Evolutionary conservation across 2,113 vertebrate species (phyloP).

Genomic region (Silurus asotus): DNA sequence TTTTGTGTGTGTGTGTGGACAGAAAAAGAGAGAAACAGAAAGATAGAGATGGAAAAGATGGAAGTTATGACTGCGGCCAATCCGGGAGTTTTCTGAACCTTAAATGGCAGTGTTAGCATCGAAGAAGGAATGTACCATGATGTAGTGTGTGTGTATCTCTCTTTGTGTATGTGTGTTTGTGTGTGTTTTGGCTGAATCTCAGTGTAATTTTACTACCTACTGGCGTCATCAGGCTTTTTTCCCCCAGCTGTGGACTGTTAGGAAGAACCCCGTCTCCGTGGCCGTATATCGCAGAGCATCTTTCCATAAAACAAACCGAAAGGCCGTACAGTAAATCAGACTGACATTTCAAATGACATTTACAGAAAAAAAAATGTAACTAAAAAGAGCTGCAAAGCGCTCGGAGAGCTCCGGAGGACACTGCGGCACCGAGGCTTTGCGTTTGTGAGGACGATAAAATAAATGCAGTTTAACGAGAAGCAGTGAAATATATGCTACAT

Average conservation of each 20-base stretch:
- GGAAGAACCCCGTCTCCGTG: constrained; percentile 22
- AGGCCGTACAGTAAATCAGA: neutral
- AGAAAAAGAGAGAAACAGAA: constrained; percentile 2
- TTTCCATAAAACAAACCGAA: neutral
- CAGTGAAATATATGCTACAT: neutral
- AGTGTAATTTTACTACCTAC: constrained; percentile 44
- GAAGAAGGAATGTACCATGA: constrained; percentile 41
- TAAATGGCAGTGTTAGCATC: constrained; percentile 47
- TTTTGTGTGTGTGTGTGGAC: neutral
- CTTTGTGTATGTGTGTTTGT: constrained; percentile 37
- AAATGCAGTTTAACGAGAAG: neutral
- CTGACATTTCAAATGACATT: constrained; percentile 16
- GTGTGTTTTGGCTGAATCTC: constrained; percentile 38
- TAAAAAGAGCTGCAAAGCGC: neutral
- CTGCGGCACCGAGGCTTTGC: neutral
- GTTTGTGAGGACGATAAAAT: neutral
- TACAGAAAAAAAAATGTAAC: neutral
- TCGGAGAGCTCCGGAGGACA: neutral
- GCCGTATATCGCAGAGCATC: constrained; percentile 22
- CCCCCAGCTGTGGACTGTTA: constrained; percentile 34
- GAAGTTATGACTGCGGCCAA: neutral
- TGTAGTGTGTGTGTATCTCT: constrained; percentile 22
- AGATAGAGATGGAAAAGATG: neutral
- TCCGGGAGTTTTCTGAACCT: constrained; percentile 40
- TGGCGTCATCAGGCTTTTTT: constrained; percentile 36